Conservation (phyloP, 2,888 invertebrate species). For the Galeruca laticollis region DNA sequence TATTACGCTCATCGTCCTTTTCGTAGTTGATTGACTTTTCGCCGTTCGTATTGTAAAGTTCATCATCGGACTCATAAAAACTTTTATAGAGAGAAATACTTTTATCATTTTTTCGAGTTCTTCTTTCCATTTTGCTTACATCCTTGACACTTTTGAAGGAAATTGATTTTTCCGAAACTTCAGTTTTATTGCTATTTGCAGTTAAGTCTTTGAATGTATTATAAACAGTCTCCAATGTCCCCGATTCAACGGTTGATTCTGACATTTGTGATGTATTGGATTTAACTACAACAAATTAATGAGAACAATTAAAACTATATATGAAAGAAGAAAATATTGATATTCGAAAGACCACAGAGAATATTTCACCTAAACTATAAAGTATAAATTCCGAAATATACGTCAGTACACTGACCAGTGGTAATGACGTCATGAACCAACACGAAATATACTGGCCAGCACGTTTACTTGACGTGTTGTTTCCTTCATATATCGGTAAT, state of each 20-base stretch:
- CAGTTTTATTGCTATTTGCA: neutral
- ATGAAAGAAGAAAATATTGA: neutral
- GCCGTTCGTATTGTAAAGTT: conserved; percentile 9
- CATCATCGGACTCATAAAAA: conserved; percentile 23
- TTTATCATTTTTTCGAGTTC: neutral
- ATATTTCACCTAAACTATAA: no score
- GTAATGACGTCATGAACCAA: no score
- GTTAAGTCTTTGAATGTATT: neutral
- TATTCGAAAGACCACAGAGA: no score
- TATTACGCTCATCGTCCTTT: neutral
- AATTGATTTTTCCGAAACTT: neutral
- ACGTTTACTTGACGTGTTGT: no score
- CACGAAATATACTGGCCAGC: no score
- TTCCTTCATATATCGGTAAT: no score
- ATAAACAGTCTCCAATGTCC: neutral
- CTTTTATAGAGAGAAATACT: conserved; percentile 19
- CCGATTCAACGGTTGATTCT: conserved; percentile 5
- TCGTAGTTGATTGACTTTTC: neutral
- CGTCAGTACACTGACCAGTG: no score
- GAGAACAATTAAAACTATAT: neutral
- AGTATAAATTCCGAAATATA: no score
- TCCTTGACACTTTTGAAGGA: neutral
- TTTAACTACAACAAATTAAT: neutral
- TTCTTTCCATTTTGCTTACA: neutral
- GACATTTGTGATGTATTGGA: neutral